Evolutionary conservation across 2,113 vertebrate species (phyloP).

Genomic region (Prionailurus bengalensis): DNA sequence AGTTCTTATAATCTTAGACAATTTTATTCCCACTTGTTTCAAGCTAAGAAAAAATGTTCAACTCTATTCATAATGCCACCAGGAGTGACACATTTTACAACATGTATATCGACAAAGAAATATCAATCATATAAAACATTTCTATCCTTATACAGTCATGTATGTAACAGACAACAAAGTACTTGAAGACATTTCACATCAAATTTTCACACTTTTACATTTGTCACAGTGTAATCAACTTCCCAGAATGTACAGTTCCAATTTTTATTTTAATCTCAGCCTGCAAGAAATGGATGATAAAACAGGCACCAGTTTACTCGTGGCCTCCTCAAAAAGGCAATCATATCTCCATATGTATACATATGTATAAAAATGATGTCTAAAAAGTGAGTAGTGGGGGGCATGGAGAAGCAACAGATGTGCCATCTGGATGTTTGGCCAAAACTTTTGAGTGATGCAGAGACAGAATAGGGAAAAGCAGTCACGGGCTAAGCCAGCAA

Average conservation of each 20-base stretch:
- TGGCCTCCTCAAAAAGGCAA: background rate
- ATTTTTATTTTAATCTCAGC: background rate
- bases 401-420: background rate
- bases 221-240: background rate
- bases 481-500: background rate
- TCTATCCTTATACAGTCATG: background rate
- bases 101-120: background rate
- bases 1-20: background rate
- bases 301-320: background rate
- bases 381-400: background rate
- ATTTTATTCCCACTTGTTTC: background rate
- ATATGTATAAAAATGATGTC: background rate
- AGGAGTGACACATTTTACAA: background rate
- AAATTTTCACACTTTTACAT: background rate
- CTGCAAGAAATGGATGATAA: background rate
- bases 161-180: background rate
- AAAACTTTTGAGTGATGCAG: background rate
- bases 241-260: background rate
- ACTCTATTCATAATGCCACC: background rate
- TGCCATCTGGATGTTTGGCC: background rate
- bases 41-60: conserved; percentile 33
- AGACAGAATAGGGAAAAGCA: background rate
- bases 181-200: conserved; percentile 31
- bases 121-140: background rate
- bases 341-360: background rate